Conservation (phyloP, 1,140 invertebrate genomes). For the Eumeta japonica region DNA sequence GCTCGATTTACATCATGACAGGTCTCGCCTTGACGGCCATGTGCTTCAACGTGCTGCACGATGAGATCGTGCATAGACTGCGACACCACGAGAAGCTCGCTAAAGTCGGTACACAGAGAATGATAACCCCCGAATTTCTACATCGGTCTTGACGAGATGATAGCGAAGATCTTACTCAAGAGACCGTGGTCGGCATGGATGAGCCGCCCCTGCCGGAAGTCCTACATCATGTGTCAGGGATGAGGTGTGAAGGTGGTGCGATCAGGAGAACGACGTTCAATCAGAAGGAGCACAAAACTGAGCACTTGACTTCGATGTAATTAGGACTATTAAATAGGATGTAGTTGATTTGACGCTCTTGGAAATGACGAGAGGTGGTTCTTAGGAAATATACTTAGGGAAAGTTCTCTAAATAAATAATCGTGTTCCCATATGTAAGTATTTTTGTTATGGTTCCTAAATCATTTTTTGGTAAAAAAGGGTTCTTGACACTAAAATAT, state of each 20-base stretch:
- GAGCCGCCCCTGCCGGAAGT: conserved; percentile 41
- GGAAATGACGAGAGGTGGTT: too few species aligned
- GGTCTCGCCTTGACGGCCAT: conserved; percentile 96
- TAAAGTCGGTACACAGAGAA: conserved; percentile 40
- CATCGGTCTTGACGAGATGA: conserved; percentile 50
- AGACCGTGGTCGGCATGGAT: conserved; percentile 42
- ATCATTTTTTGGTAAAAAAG: too few species aligned
- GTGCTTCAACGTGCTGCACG: conserved; percentile 96
- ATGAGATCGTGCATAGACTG: conserved; percentile 82
- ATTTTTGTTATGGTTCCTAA: too few species aligned
- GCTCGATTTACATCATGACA: conserved; percentile 92
- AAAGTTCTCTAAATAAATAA: too few species aligned
- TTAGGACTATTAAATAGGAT: too few species aligned
- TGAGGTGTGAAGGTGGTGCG: conserved; percentile 30
- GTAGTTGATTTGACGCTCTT: too few species aligned
- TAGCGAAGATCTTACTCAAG: conserved; percentile 45
- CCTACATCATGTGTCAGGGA: conserved; percentile 33
- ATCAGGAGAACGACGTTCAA: conserved; percentile 38
- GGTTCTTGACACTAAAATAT: too few species aligned
- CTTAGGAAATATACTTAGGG: too few species aligned
- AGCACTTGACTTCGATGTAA: too few species aligned
- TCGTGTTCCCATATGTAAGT: too few species aligned
- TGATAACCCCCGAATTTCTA: conserved; percentile 41
- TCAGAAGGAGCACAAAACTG: conserved; percentile 29
- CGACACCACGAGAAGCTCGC: conserved; percentile 60